phyloP scores from a whole-genome alignment of 1,140 invertebrate genomes.

The Brachionus rotundiformis region DNA sequence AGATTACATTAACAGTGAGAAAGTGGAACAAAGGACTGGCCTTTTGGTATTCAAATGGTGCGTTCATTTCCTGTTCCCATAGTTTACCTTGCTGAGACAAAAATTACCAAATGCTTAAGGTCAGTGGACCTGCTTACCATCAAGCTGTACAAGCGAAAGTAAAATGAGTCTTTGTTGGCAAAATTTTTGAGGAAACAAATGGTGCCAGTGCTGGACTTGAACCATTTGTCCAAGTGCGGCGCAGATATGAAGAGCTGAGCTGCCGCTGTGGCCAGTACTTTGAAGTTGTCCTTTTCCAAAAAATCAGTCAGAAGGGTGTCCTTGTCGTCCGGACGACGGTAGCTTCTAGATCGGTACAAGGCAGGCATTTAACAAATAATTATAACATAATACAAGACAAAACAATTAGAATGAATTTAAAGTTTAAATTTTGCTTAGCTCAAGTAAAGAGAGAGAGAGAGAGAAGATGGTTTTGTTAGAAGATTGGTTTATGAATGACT shows the following conservation, averaged over 20 bases:
- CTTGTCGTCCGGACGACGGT: constrained; percentile 4
- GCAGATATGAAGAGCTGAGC: constrained; percentile 42
- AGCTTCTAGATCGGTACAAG: constrained; percentile 42
- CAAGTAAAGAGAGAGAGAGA: not conserved
- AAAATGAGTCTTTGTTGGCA: not conserved
- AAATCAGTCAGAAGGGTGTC: not conserved
- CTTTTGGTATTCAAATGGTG: constrained; percentile 27
- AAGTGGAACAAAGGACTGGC: constrained; percentile 30
- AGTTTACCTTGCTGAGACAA: constrained; percentile 43
- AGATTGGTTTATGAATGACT: too few relatives aligned
- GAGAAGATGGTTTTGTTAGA: not conserved
- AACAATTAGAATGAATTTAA: not conserved
- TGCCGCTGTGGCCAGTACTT: constrained; percentile 32
- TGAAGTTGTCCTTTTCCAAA: constrained; percentile 42
- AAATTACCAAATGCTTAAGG: not conserved
- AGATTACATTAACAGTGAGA: constrained; percentile 40
- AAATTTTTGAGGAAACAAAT: constrained; percentile 43
- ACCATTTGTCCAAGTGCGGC: constrained; percentile 47
- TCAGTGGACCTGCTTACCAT: not conserved
- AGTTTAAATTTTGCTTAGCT: constrained; percentile 46
- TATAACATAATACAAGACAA: not conserved
- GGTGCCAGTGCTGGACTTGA: constrained; percentile 48
- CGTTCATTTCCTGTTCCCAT: constrained; percentile 46
- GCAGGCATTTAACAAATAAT: constrained; percentile 39
- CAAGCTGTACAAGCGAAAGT: constrained; percentile 47